A percentile compares a stretch with the other conserved stretches of the same genome.
Conservation (phyloP, 2,888 invertebrate species). For the Cosmia pyralina region DNA sequence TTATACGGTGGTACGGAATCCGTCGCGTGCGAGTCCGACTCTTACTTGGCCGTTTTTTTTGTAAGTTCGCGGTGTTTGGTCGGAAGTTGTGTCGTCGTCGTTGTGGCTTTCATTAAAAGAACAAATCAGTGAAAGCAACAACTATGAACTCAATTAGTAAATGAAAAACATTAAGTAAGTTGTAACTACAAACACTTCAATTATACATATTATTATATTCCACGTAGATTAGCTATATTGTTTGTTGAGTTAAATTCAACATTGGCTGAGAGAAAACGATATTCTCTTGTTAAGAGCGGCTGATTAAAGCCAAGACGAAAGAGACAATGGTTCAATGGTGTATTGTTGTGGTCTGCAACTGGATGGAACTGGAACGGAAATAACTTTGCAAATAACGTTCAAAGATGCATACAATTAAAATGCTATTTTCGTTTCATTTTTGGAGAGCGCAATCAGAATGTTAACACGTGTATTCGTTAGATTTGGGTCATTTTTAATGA, state of each 20-base stretch:
- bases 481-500: slow-evolving; percentile 29
- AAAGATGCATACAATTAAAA: not conserved
- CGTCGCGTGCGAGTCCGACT: no score
- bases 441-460: not conserved
- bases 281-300: slow-evolving; percentile 22
- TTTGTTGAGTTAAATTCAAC: slow-evolving; percentile 14
- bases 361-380: slow-evolving; percentile 20
- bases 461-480: not conserved
- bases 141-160: slow-evolving; percentile 33
- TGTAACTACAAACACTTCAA: slow-evolving; percentile 24
- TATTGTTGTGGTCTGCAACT: slow-evolving; percentile 62
- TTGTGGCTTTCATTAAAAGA: slow-evolving; percentile 11
- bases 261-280: slow-evolving; percentile 17
- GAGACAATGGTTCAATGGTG: slow-evolving; percentile 62
- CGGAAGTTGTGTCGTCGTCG: slow-evolving; percentile 23
- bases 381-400: not conserved
- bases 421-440: slow-evolving; percentile 13
- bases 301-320: slow-evolving; percentile 53
- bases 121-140: slow-evolving; percentile 23
- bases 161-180: slow-evolving; percentile 36
- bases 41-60: no score
- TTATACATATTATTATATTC: slow-evolving; percentile 11
- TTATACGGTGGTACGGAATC: no score
- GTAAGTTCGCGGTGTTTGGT: slow-evolving; percentile 6
- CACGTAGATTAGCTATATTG: slow-evolving; percentile 10